Conservation (phyloP, 2,888 invertebrate genomes). For the Drosophila macrothrix region DNA sequence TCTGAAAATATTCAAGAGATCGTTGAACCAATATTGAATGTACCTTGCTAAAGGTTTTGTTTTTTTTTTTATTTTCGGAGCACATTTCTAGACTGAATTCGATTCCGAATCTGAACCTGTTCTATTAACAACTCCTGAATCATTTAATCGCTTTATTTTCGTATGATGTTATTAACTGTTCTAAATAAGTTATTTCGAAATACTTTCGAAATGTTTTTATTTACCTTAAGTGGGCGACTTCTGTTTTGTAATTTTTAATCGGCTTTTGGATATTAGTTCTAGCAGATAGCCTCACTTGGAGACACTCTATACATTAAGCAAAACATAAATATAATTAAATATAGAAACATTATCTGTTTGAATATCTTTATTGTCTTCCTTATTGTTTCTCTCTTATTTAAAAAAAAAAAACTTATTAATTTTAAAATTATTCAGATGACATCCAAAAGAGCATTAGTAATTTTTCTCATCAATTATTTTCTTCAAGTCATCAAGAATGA, state of each 20-base stretch:
- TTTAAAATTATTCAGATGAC: neutral
- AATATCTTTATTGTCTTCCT: neutral
- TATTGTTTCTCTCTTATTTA: too few species aligned
- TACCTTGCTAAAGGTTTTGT: slow-evolving; percentile 9
- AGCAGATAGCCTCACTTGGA: neutral
- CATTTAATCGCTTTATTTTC: neutral
- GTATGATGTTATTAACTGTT: slow-evolving; percentile 1
- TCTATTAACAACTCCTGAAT: neutral
- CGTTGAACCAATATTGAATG: slow-evolving; percentile 49
- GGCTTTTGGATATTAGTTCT: too few species aligned
- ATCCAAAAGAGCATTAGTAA: neutral
- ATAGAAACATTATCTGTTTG: neutral
- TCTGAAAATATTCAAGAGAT: slow-evolving; percentile 31
- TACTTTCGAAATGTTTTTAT: neutral
- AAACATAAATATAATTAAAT: neutral
- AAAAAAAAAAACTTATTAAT: neutral
- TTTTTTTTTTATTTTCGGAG: neutral
- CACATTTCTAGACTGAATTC: slow-evolving; percentile 11
- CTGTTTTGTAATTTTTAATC: slow-evolving; percentile 3
- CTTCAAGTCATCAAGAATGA: neutral
- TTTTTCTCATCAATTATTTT: neutral
- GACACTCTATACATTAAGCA: neutral
- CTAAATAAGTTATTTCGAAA: neutral
- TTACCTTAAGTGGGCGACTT: neutral
- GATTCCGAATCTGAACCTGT: slow-evolving; percentile 7